Evolutionary conservation across 92 coral and sea anemone genomes (phyloP), one percentile per base, ranked within the genome.

Genomic region (Zoanthus gigantus): DNA sequence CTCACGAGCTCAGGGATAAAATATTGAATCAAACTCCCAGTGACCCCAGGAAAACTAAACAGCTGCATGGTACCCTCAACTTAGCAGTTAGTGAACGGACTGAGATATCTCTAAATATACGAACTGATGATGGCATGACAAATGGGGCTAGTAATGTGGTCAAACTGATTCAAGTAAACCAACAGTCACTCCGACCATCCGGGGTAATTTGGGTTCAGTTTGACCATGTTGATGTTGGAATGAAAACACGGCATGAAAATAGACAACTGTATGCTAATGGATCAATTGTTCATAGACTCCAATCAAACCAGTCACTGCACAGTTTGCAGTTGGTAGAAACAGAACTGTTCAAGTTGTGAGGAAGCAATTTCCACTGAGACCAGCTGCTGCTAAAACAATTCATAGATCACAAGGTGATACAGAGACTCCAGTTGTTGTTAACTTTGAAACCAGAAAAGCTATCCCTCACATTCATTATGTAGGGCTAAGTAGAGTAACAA

Each of bases 1-100:
- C 93, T 0, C 83, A 88, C 31, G 87, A 90, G 61, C 88, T 90
- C 58, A 87, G 88, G 82, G 93, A 90, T 65, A 90, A 91, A 72
- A 87, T 91, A 32, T 28, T 91, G 76, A 88, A 76, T 46, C 92
- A 88, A 88, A 91, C 76, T 82, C 91, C 93, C 61, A 50, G 75
- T 86, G 90, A 90, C 54, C 93, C 93, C 12, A 83, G 93, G 87
- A 83, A 91, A 87, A 91, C 93, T 15, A 91, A 88, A 45, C 93
- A 91, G 72, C 58, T 91, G 42, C 71, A 44, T 87, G 83, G 91
- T 65, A 63, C 63, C 34, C 90, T 91, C 63, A 75, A 88, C 44
- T 57, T 90, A 50, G 87, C 93, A 75, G 90, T 87, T 17, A 85
- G 89, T 14, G 87, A 91, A 79, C 81, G 93, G 87, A 90, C 93